Conservation (phyloP, 2,113 vertebrate species). For the Otocyon megalotis region DNA sequence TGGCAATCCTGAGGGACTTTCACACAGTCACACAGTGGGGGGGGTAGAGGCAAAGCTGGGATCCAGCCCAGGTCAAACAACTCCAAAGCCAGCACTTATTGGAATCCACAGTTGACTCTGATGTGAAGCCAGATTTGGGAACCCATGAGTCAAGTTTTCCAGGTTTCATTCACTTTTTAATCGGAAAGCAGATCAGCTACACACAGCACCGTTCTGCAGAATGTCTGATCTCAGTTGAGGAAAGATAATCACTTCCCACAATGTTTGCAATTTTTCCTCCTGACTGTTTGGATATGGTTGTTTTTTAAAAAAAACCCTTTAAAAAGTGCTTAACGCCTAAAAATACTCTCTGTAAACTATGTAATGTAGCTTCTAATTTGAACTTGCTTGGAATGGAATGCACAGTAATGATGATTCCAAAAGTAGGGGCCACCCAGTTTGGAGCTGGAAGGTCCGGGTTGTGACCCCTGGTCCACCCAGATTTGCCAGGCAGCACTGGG, state of each 20-base stretch:
- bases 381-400: slow-evolving; percentile 40
- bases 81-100: not conserved
- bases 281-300: slow-evolving; percentile 63
- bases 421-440: not conserved
- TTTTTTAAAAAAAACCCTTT: not conserved
- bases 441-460: not conserved
- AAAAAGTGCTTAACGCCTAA: slow-evolving; percentile 64
- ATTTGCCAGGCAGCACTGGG: not conserved
- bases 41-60: not conserved
- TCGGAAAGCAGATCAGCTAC: not conserved
- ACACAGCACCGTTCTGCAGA: slow-evolving; percentile 14
- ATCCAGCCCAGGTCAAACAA: not conserved
- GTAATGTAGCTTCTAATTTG: slow-evolving; percentile 26
- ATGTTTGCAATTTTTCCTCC: slow-evolving; percentile 70
- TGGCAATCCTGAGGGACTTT: not conserved
- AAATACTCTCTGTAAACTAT: slow-evolving; percentile 46
- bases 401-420: not conserved
- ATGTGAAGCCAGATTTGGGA: not conserved
- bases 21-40: not conserved
- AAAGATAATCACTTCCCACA: slow-evolving; percentile 51
- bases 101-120: not conserved
- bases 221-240: slow-evolving; percentile 34
- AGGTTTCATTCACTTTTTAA: slow-evolving; percentile 35
- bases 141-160: not conserved
- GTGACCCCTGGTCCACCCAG: not conserved